Conservation (phyloP, 2,888 invertebrate genomes). For the Cephus nigrinus region DNA sequence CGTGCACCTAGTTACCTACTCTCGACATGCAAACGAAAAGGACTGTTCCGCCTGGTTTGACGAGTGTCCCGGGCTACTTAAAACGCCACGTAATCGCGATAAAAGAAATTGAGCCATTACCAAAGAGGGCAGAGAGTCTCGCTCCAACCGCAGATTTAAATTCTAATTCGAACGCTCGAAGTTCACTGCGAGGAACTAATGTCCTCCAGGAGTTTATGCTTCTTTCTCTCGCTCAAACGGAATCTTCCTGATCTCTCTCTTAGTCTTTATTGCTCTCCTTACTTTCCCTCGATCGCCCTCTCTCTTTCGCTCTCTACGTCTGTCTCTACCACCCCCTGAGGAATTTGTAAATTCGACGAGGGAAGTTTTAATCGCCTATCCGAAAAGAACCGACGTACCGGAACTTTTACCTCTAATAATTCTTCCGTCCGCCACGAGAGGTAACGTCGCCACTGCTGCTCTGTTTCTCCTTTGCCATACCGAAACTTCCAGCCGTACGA, state of each 20-base stretch:
- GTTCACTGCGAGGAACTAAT: slow-evolving; percentile 23
- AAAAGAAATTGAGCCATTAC: slow-evolving; percentile 46
- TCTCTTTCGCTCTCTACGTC: neutral
- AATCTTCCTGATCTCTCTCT: neutral
- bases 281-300: neutral
- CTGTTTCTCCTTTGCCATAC: neutral
- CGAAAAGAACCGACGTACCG: slow-evolving; percentile 23
- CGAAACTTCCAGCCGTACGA: neutral
- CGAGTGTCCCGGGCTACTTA: slow-evolving; percentile 12
- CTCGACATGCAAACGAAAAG: neutral
- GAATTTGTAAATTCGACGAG: slow-evolving; percentile 58
- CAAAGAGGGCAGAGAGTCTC: slow-evolving; percentile 28
- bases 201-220: slow-evolving; percentile 12
- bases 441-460: neutral
- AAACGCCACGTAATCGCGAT: slow-evolving; percentile 26
- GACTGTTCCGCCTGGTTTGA: slow-evolving; percentile 1
- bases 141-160: slow-evolving; percentile 40
- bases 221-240: neutral
- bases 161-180: slow-evolving; percentile 38
- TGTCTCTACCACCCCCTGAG: slow-evolving; percentile 38
- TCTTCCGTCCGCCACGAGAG: neutral
- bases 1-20: neutral
- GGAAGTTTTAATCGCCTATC: slow-evolving; percentile 58
- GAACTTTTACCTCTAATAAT: neutral
- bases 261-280: slow-evolving; percentile 20